These are phyloP conservation scores for Diorhabda carinulata DNA, from an alignment of 1,140 invertebrate genomes.

Conservation along the genomic window DNA sequence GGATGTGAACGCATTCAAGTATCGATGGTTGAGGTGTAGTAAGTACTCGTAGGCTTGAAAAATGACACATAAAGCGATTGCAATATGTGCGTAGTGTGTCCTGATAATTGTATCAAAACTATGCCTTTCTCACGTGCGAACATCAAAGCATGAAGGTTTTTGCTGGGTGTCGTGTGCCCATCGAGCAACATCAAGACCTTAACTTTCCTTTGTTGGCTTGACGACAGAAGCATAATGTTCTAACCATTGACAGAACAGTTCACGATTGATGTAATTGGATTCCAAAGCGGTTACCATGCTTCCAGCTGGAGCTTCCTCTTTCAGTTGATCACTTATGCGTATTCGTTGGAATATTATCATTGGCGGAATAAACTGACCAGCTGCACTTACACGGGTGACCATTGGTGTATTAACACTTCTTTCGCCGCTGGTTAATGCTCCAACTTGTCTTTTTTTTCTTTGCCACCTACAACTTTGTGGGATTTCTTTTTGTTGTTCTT, in stretches of 20 bases:
- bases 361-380: slow-evolving; percentile 39
- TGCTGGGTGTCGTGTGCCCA: slow-evolving; percentile 36
- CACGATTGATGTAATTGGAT: slow-evolving; percentile 36
- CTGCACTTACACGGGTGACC: slow-evolving; percentile 36
- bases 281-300: slow-evolving; percentile 24
- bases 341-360: slow-evolving; percentile 39
- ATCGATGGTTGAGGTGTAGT: slow-evolving; percentile 17
- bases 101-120: slow-evolving; percentile 27
- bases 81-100: slow-evolving; percentile 32
- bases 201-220: slow-evolving; percentile 26
- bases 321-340: slow-evolving; percentile 15
- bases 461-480: background rate
- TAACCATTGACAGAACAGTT: slow-evolving; percentile 30
- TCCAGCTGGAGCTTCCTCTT: slow-evolving; percentile 23
- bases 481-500: background rate
- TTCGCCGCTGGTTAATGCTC: slow-evolving; percentile 37
- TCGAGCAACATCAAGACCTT: slow-evolving; percentile 37
- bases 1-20: no score
- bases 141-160: slow-evolving; percentile 29
- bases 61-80: slow-evolving; percentile 47
- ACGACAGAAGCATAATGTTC: slow-evolving; percentile 29
- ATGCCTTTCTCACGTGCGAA: slow-evolving; percentile 25
- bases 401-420: slow-evolving; percentile 43
- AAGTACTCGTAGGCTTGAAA: slow-evolving; percentile 14
- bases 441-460: no score